A percentile compares a stretch with the other conserved stretches of the same genome.
These are phyloP conservation scores for Argyresthia albistria DNA, from an alignment of 2,888 invertebrate species.

Conservation along the genomic window DNA sequence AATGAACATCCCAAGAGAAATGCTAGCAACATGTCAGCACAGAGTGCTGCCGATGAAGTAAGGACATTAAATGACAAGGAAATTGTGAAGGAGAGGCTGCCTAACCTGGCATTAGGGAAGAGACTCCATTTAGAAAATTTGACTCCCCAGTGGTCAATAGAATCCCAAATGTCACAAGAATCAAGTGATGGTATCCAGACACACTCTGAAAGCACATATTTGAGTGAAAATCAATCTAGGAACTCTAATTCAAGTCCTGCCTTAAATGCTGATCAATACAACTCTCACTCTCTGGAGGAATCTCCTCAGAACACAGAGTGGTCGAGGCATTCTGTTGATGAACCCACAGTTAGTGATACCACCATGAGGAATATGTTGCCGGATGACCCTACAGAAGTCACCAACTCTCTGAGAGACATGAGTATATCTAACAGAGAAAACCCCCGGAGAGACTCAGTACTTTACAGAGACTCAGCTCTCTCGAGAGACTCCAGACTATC, in stretches of 20 bases:
- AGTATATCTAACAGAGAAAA: conserved; percentile 41
- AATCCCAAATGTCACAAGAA: conserved; percentile 77
- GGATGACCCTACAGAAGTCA: conserved; percentile 41
- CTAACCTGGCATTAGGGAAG: conserved; percentile 55
- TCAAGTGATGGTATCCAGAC: conserved; percentile 75
- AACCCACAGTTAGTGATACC: conserved; percentile 25
- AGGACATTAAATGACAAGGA: conserved; percentile 51
- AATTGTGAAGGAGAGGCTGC: conserved; percentile 47
- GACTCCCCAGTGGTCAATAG: conserved; percentile 77
- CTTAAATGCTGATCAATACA: conserved; percentile 45
- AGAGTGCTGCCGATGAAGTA: conserved; percentile 32
- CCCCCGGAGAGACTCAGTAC: conserved; percentile 19
- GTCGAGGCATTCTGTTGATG: conserved; percentile 35
- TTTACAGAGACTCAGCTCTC: background rate
- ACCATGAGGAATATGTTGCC: conserved; percentile 24
- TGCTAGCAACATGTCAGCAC: conserved; percentile 19
- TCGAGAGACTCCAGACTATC: background rate
- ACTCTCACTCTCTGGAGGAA: conserved; percentile 35
- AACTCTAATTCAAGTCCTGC: conserved; percentile 63
- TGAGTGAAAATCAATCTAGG: conserved; percentile 72
- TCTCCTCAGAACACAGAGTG: conserved; percentile 40
- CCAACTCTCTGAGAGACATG: conserved; percentile 46
- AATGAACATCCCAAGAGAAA: conserved; percentile 22
- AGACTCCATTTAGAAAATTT: conserved; percentile 51
- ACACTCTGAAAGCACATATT: conserved; percentile 73